Base-by-base conservation (phyloP, 2,113 vertebrate genomes). In the Bettongia penicillata region DNA sequence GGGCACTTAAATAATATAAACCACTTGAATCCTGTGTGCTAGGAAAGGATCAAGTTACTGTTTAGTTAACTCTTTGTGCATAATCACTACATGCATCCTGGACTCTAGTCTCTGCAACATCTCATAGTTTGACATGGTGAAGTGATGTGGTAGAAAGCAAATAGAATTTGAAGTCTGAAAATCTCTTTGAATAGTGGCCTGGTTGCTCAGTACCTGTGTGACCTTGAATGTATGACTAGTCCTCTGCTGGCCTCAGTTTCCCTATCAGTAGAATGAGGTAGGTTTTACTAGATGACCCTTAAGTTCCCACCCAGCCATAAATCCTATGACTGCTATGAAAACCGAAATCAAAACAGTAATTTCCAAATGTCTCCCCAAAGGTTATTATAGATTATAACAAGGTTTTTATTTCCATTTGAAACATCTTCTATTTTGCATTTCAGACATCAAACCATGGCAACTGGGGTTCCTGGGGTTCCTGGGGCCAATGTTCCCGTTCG, bases 381-480 rank as follows among this genome's bases (percentile, higher is more conserved):
- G 68, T 43, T 43, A 84, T 84, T 43, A 84, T 14, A 43, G 7
- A 84, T 43, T 43, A 6, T 84, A 84, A n/a, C 68, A 84, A 84
- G 68, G n/a, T 23, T 22, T 95, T 95, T 95, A 89, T 24, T 91
- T 11, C 53, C 10, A 26, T 53, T 91, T 95, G 37, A 94, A 94
- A 84, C 37, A 1, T 23, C 89, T 96, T 92, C 53, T 92, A 0
- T 91, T 93, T 93, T 97, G 1, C 94, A 8, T 99, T 98, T 95
- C 98, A 99, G 99, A 99, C 99, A 55, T 99, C 99, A 52, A 99
- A 99, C 96, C 99, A 99, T 0, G 99, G 99, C 90, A 99, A 99
- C 98, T 99, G 99, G 99, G 99, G 99, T 0, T 99, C 99, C 12
- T 99, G 99, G 99, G 99, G 99, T 0, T 94, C 99, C 0, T 99